Conservation (phyloP, 2,113 vertebrate species). For the Arizona elegans region DNA sequence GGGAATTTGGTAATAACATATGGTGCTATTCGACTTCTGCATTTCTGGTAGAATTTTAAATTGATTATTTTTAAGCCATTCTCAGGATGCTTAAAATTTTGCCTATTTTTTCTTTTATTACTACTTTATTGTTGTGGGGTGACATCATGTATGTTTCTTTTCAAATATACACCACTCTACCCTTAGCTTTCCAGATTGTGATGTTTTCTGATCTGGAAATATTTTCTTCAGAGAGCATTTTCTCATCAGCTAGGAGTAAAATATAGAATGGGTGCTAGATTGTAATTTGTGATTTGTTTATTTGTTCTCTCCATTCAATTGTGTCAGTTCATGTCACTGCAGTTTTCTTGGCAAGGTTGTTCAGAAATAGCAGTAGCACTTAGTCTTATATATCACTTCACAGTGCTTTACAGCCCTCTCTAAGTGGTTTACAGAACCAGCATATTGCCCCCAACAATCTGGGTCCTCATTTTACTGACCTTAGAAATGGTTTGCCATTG, state of each 20-base stretch:
- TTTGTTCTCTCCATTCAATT: not conserved
- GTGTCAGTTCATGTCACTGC: not conserved
- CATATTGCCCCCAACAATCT: too few relatives aligned
- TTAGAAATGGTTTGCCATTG: not conserved
- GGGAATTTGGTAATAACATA: constrained; percentile 37
- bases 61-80: not conserved
- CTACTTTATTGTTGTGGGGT: not conserved
- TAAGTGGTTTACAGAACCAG: too few relatives aligned
- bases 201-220: not conserved
- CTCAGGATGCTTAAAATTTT: not conserved
- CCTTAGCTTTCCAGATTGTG: not conserved
- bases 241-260: not conserved
- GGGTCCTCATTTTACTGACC: too few relatives aligned
- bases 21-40: constrained; percentile 33
- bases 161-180: not conserved
- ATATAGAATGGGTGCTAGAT: not conserved
- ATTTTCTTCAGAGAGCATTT: not conserved
- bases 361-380: not conserved
- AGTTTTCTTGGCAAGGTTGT: not conserved
- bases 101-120: not conserved
- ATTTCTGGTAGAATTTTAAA: constrained; percentile 27
- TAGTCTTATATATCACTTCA: too few relatives aligned
- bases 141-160: not conserved
- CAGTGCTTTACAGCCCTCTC: too few relatives aligned
- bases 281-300: not conserved